Evolutionary conservation across 2,113 vertebrate genomes (phyloP).

Genomic region (Pygathrix nemaeus): DNA sequence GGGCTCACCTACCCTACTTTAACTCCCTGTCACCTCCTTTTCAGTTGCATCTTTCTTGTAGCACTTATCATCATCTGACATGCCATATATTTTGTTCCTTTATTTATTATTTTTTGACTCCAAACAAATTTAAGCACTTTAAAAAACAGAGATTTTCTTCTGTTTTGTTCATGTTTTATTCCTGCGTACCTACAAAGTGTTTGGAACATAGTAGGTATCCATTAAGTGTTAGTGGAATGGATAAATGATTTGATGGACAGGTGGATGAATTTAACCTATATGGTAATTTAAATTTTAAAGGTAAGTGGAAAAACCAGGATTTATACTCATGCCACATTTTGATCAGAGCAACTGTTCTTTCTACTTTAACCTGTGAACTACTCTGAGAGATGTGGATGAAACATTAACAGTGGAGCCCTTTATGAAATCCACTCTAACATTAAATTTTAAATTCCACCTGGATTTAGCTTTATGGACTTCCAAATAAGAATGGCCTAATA

Average conservation of each 20-base stretch:
- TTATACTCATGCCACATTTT: neutral
- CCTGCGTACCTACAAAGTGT: neutral
- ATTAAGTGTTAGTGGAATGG: neutral
- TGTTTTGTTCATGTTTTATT: neutral
- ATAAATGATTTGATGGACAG: neutral
- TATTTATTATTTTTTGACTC: neutral
- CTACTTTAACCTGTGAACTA: neutral
- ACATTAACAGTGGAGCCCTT: neutral
- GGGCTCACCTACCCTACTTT: neutral
- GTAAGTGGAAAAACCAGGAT: neutral
- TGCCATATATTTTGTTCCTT: neutral
- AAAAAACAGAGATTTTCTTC: neutral
- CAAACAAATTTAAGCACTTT: neutral
- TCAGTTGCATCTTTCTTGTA: neutral
- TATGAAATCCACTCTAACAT: neutral
- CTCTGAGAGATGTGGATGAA: neutral
- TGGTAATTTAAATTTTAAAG: slow-evolving; percentile 31
- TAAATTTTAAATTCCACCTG: slow-evolving; percentile 42
- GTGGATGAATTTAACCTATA: neutral
- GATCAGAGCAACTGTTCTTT: slow-evolving; percentile 16
- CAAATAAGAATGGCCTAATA: slow-evolving; percentile 41
- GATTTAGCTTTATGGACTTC: slow-evolving; percentile 15
- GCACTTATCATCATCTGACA: neutral
- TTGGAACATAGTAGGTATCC: neutral
- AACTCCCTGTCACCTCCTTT: neutral